These are phyloP conservation scores for Tetrax tetrax DNA, from an alignment of 2,113 vertebrate species.

Conservation along the genomic window DNA sequence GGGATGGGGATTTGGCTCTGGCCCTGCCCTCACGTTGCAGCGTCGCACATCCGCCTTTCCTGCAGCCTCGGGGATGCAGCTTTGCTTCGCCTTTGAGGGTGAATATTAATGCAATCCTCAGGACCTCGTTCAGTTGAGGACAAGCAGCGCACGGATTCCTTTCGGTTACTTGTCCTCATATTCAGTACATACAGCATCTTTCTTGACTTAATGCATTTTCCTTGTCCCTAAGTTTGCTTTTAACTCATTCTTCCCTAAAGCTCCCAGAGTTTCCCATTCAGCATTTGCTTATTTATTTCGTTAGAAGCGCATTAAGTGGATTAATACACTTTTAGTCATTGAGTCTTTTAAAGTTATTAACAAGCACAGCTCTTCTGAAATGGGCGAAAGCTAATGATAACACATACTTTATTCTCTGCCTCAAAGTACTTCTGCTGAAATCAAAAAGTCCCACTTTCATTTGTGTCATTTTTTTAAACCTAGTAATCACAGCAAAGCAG, in stretches of 20 bases:
- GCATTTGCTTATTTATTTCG: neutral
- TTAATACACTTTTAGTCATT: neutral
- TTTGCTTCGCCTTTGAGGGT: neutral
- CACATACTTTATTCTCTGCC: neutral
- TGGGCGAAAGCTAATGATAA: neutral
- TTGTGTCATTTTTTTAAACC: slow-evolving; percentile 28
- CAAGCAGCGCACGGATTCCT: rapidly evolving
- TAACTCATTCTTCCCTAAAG: neutral
- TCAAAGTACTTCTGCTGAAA: slow-evolving; percentile 14
- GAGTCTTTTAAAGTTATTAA: neutral
- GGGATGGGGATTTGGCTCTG: neutral
- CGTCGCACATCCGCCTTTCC: neutral
- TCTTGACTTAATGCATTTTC: neutral
- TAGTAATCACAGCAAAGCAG: slow-evolving; percentile 28
- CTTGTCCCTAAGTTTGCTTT: neutral
- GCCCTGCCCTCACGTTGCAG: rapidly evolving
- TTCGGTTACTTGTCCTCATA: neutral
- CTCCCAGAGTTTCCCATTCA: neutral
- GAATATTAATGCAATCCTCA: neutral
- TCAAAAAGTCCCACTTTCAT: slow-evolving; percentile 38
- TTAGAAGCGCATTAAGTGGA: neutral
- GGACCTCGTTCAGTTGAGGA: neutral
- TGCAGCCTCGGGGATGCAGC: neutral
- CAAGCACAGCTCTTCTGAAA: neutral
- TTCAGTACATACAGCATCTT: neutral